Conservation (phyloP, 2,113 vertebrate species). For the Synodontis membranacea region DNA sequence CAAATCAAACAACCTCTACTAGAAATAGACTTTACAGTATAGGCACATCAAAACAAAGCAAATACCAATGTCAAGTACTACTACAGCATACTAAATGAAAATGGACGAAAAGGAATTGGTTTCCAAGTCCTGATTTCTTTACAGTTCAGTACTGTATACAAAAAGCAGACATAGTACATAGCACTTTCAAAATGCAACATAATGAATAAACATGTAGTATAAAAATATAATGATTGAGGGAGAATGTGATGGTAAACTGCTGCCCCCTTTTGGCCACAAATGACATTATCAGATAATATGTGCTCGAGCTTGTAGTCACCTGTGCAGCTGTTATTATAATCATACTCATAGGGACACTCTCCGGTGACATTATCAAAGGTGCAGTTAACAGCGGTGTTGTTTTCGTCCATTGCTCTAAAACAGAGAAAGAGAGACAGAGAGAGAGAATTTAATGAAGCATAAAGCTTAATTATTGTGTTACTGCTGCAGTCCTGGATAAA, state of each 20-base stretch:
- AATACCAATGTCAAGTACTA: not conserved
- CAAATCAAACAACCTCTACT: not conserved
- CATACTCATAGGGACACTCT: not conserved
- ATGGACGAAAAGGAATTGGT: not conserved
- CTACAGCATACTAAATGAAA: not conserved
- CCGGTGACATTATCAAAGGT: accelerated
- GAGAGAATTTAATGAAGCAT: not conserved
- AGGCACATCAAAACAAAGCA: not conserved
- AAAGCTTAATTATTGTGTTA: not conserved
- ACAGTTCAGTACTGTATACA: not conserved
- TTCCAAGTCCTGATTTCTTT: not conserved
- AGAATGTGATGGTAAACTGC: not conserved
- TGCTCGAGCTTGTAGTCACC: not conserved
- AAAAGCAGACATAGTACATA: not conserved
- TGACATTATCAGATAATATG: too few relatives aligned
- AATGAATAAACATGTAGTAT: not conserved
- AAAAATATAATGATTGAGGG: not conserved
- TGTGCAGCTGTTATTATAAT: not conserved
- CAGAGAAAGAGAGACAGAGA: not conserved
- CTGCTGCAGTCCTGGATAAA: not conserved
- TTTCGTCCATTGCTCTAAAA: constrained; percentile 3
- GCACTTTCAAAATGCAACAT: not conserved
- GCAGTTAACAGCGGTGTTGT: not conserved
- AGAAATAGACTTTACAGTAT: not conserved
- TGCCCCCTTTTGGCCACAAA: not conserved